Evolutionary conservation across 2,888 invertebrate genomes (phyloP), one percentile per base, ranked within the genome.

Genomic region (Agrochola lota): DNA sequence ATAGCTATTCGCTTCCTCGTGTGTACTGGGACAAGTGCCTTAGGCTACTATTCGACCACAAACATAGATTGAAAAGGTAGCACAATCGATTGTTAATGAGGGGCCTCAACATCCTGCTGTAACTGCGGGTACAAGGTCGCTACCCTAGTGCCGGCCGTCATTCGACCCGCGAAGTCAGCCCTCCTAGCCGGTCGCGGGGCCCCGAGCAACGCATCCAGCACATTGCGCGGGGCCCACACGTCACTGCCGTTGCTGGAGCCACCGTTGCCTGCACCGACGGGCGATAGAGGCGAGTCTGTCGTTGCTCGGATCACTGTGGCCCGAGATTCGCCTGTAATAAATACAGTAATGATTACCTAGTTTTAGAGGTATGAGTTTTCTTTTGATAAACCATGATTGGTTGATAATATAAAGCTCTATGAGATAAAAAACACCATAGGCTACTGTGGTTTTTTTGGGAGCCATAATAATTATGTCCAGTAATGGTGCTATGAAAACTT

Each of bases 211-310:
- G 97, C 96, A 83, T 97, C 97, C 9, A 97, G 94, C 11, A 97
- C 95, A 23, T 97, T 97, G 78, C 97, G 85, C 12, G 96, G 95
- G 23, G 96, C 94, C 95, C 95, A 95, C 78, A 96, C 95, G 76
- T 95, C 95, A 46, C 91, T 85, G 11, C 86, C 60, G 85, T 79
- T 26, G 49, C 92, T 40, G 0, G 84, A 78, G 1, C 88, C 84
- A 84, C 89, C 96, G 72, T 91, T 93, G 15, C 95, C 95, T 0
- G 97, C 93, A 0, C 98, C 97, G 0, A 98, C 98, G 0, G 98
- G 98, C 0, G 99, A 99, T 93, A 98, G 97, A 0, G 98, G 98
- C 0, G 98, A 98, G 93, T 99, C 99, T 0, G 98, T 98, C 0
- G 98, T 98, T 2, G 98, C 98, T 71, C 98, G 92, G 81, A 96